These are phyloP conservation scores for Gari tellinella DNA, from an alignment of 2,888 invertebrate genomes.

Conservation along the genomic window DNA sequence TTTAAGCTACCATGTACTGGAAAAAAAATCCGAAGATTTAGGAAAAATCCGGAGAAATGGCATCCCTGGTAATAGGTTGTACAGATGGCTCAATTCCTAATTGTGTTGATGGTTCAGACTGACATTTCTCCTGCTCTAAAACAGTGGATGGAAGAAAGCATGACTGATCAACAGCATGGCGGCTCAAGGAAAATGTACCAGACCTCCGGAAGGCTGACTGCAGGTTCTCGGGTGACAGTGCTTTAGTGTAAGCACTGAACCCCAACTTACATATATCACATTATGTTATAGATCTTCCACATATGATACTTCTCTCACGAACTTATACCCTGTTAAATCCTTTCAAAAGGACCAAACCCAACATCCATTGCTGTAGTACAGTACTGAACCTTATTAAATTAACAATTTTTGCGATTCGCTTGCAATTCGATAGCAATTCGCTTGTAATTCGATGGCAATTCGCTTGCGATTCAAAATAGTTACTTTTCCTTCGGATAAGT, in stretches of 20 bases:
- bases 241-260: constrained; percentile 30
- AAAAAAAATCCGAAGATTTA: too few relatives aligned
- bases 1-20: too few relatives aligned
- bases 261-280: constrained; percentile 26
- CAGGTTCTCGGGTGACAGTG: constrained; percentile 40
- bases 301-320: constrained; percentile 9
- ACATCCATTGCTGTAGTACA: constrained; percentile 21
- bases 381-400: too few relatives aligned
- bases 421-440: too few relatives aligned
- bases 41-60: too few relatives aligned
- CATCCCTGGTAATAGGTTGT: background rate
- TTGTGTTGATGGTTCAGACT: background rate
- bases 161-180: constrained; percentile 4
- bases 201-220: constrained; percentile 26
- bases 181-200: constrained; percentile 39
- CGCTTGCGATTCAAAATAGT: too few relatives aligned
- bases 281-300: constrained; percentile 13
- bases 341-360: constrained; percentile 33
- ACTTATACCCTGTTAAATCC: constrained; percentile 15
- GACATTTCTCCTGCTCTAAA: constrained; percentile 5
- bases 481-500: constrained; percentile 46
- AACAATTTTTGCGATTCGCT: too few relatives aligned
- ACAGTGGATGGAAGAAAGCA: constrained; percentile 1
- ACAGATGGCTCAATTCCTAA: constrained; percentile 11
- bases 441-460: too few relatives aligned